Conservation (phyloP, 2,888 invertebrate species). For the Leucania comma region DNA sequence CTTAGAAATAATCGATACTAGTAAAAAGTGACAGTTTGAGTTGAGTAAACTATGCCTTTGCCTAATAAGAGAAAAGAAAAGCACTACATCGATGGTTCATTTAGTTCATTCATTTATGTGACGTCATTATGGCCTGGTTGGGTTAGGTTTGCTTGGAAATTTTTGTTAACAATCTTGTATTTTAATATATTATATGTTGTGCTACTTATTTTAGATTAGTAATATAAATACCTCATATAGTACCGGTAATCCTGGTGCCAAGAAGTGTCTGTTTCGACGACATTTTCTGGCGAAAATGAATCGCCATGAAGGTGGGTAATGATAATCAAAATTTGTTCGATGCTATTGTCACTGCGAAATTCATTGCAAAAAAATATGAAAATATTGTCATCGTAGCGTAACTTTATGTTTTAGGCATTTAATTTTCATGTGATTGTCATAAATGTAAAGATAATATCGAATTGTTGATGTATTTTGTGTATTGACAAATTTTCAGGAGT, state of each 20-base stretch:
- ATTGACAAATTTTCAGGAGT: conserved; percentile 94
- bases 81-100: conserved; percentile 60
- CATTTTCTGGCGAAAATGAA: conserved; percentile 94
- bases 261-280: conserved; percentile 86
- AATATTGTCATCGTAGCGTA: conserved; percentile 65
- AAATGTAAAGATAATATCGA: conserved; percentile 59
- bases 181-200: conserved; percentile 91
- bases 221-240: conserved; percentile 89
- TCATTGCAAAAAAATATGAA: conserved; percentile 76
- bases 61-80: conserved; percentile 56
- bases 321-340: conserved; percentile 90
- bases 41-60: conserved; percentile 53
- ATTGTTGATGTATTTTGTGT: conserved; percentile 76
- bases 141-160: conserved; percentile 93
- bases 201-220: conserved; percentile 89
- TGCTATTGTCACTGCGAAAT: conserved; percentile 88
- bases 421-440: conserved; percentile 54
- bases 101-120: conserved; percentile 84
- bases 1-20: conserved; percentile 17
- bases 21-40: conserved; percentile 46
- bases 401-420: conserved; percentile 59
- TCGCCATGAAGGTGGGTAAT: conserved; percentile 97
- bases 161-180: conserved; percentile 92
- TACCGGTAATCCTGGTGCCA: conserved; percentile 88
- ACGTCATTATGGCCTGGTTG: conserved; percentile 93